phyloP scores from a whole-genome alignment of 1,140 invertebrate genomes.

The Drosophila watanabei region DNA sequence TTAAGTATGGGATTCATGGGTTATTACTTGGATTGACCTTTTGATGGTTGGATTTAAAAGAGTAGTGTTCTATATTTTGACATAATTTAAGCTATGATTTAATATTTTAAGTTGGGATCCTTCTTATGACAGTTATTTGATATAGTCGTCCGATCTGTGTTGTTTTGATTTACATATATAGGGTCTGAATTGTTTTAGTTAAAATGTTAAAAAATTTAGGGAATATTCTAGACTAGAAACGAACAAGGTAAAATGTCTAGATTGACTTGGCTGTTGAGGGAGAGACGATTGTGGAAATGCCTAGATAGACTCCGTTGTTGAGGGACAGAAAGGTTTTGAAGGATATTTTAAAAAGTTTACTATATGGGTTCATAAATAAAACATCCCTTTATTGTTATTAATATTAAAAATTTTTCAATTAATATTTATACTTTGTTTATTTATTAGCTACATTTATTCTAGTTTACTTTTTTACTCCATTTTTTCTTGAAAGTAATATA shows the following conservation, averaged over 20 bases:
- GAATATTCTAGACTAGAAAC: too few relatives aligned
- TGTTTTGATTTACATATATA: too few relatives aligned
- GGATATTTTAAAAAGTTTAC: too few relatives aligned
- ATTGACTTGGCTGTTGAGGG: not conserved
- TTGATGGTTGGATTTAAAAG: not conserved
- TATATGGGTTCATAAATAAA: too few relatives aligned
- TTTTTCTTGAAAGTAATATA: not conserved
- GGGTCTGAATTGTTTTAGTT: not conserved
- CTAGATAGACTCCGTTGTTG: not conserved
- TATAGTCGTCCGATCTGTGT: too few relatives aligned
- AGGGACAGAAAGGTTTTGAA: not conserved
- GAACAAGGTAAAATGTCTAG: not conserved
- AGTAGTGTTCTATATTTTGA: not conserved
- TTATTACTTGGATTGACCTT: not conserved
- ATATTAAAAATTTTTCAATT: too few relatives aligned
- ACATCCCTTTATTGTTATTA: too few relatives aligned
- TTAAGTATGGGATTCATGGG: not conserved
- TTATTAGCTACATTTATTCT: not conserved
- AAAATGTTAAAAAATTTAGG: not conserved
- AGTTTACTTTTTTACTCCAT: not conserved
- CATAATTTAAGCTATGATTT: not conserved
- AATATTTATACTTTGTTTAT: not conserved
- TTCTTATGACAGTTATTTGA: too few relatives aligned
- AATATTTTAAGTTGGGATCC: not conserved
- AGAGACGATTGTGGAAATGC: not conserved